Percentiles rank a stretch among this genome's conserved stretches.
Evolutionary conservation across 1,140 invertebrate genomes (phyloP).

Genomic region (Adoxophyes honmai): DNA sequence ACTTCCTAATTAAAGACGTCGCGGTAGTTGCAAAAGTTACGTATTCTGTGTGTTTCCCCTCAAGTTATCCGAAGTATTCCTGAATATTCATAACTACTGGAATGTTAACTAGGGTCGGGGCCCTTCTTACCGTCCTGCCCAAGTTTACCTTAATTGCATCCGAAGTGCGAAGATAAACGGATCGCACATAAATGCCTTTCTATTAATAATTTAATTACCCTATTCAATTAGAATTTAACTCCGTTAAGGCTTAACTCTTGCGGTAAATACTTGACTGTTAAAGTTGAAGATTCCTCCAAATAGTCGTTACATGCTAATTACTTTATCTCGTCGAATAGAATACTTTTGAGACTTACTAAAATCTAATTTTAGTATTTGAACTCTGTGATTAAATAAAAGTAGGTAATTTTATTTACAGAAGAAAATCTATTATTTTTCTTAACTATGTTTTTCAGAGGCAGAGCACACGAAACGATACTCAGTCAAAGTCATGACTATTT

Average conservation of each 20-base stretch:
- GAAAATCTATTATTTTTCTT: no score
- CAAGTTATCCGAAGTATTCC: constrained; percentile 5
- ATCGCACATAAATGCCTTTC: constrained; percentile 12
- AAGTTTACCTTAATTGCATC: constrained; percentile 12
- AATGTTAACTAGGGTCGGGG: neutral
- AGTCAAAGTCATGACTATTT: no score
- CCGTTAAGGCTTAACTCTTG: neutral
- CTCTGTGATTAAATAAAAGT: no score
- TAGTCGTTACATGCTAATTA: no score
- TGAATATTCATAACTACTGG: constrained; percentile 6
- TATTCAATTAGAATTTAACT: neutral
- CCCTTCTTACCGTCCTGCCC: constrained; percentile 5
- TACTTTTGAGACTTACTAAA: no score
- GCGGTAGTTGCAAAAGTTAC: constrained; percentile 4
- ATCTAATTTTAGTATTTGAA: no score
- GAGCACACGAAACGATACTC: no score
- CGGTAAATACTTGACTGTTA: no score
- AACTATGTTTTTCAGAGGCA: no score
- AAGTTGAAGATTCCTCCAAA: no score
- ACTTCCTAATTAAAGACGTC: constrained; percentile 5
- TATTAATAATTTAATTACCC: constrained; percentile 12
- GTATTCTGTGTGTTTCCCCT: constrained; percentile 3
- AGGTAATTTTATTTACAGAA: no score
- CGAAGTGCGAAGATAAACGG: constrained; percentile 13
- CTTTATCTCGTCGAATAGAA: no score